Evolutionary conservation across 2,888 invertebrate genomes (phyloP).

Genomic region (Drosophila bunnanda): DNA sequence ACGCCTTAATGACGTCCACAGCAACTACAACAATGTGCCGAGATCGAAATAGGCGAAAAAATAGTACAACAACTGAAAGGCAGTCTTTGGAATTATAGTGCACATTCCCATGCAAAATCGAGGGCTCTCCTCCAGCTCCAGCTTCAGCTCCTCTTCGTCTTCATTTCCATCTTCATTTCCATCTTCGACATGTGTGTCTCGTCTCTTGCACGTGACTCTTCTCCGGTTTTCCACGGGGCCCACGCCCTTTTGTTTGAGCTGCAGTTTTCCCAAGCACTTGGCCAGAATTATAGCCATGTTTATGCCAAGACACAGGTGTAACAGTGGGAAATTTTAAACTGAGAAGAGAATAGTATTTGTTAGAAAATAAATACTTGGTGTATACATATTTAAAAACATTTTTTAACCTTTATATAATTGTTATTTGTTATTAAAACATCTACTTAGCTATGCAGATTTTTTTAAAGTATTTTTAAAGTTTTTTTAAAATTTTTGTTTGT

Average conservation of each 20-base stretch:
- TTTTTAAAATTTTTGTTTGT: not conserved
- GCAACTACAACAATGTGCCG: conserved; percentile 1
- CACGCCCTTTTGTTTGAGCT: conserved; percentile 69
- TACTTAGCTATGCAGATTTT: not conserved
- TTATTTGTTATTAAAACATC: too few relatives aligned
- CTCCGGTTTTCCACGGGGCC: conserved; percentile 30
- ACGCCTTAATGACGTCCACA: conserved; percentile 75
- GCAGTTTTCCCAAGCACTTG: conserved; percentile 35
- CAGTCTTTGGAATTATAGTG: conserved; percentile 20
- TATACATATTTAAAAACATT: too few relatives aligned
- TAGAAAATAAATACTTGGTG: not conserved
- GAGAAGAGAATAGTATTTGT: not conserved
- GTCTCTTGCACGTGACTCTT: conserved; percentile 49
- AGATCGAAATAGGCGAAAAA: conserved; percentile 18
- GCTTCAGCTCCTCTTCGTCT: not conserved
- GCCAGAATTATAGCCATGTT: conserved; percentile 12
- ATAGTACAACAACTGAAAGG: conserved; percentile 5
- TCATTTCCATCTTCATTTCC: not conserved
- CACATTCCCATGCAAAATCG: conserved; percentile 43
- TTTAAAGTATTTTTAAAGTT: too few relatives aligned
- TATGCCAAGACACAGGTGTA: conserved; percentile 1
- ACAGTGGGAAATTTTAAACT: not conserved
- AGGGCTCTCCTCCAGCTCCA: not conserved
- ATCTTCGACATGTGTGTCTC: conserved; percentile 39
- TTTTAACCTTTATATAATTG: too few relatives aligned